Evolutionary conservation across 1,140 invertebrate species (phyloP).

Genomic region (Anoplophora glabripennis): DNA sequence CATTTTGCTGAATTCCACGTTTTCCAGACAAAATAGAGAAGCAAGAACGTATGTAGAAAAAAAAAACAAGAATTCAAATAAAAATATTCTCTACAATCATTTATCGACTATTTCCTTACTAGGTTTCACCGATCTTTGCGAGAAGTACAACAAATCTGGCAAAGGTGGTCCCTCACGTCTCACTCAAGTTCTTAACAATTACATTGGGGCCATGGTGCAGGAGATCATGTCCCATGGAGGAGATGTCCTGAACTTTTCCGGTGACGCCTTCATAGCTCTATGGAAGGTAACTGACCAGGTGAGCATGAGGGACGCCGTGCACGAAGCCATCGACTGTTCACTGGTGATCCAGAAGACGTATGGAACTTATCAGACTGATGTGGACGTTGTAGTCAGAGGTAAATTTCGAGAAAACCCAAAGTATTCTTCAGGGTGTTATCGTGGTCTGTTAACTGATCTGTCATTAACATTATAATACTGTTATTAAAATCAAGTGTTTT

Average conservation of each 20-base stretch:
- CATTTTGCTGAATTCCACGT: too few species aligned
- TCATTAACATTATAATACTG: too few species aligned
- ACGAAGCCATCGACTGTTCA: conserved; percentile 60
- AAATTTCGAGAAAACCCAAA: too few species aligned
- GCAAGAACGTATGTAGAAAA: too few species aligned
- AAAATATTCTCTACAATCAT: too few species aligned
- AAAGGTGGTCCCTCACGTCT: conserved; percentile 62
- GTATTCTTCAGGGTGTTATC: too few species aligned
- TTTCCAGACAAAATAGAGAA: too few species aligned
- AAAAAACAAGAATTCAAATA: too few species aligned
- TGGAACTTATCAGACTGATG: conserved; percentile 58
- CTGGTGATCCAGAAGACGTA: conserved; percentile 63
- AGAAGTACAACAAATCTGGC: conserved; percentile 57
- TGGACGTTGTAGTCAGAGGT: conserved; percentile 55
- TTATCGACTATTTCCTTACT: too few species aligned
- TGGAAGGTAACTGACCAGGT: conserved; percentile 47
- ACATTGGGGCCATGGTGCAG: conserved; percentile 65
- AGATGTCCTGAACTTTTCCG: conserved; percentile 66
- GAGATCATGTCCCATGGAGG: conserved; percentile 57
- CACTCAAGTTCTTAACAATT: conserved; percentile 62
- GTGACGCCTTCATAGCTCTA: conserved; percentile 58
- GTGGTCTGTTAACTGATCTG: too few species aligned
- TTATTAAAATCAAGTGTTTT: too few species aligned
- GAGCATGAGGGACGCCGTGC: conserved; percentile 57
- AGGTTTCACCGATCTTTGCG: conserved; percentile 63